These are phyloP conservation scores for Erythrocercus mccallii DNA, from an alignment of 2,113 vertebrate species.

Conservation along the genomic window DNA sequence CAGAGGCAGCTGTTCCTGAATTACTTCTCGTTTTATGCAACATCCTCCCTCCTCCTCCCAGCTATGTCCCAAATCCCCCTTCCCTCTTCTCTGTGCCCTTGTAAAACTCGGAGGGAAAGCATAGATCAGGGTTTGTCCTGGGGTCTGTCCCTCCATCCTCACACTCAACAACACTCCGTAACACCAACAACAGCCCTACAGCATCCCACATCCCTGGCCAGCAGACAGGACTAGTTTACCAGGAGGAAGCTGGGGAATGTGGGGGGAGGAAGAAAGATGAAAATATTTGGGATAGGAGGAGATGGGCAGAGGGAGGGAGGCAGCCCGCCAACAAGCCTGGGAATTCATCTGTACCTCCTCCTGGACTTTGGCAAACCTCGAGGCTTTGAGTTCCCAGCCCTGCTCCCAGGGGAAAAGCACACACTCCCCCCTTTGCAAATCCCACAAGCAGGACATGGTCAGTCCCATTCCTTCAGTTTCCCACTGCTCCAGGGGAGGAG, in stretches of 20 bases:
- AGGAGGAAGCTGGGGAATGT: neutral
- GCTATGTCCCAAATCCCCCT: neutral
- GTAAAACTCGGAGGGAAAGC: neutral
- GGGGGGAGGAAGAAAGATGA: neutral
- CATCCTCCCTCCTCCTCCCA: neutral
- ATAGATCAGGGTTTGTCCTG: neutral
- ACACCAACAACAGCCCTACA: neutral
- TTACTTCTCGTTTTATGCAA: slow-evolving; percentile 35
- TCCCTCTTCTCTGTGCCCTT: neutral
- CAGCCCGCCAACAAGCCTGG: neutral
- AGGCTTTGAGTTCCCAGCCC: neutral
- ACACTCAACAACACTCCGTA: neutral
- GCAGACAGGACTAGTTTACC: neutral
- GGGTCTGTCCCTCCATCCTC: neutral
- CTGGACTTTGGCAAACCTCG: slow-evolving; percentile 24
- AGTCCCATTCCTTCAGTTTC: neutral
- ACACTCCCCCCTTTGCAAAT: neutral
- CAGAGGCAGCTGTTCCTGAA: slow-evolving; percentile 59
- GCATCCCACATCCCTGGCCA: neutral
- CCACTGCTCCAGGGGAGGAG: neutral
- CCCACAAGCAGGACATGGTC: neutral
- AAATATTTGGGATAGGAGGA: slow-evolving; percentile 11
- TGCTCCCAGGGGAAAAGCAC: neutral
- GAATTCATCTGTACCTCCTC: slow-evolving; percentile 32
- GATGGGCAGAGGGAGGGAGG: neutral